Conservation (phyloP, 2,797 vertebrate species). For the Myotis pilosus region DNA sequence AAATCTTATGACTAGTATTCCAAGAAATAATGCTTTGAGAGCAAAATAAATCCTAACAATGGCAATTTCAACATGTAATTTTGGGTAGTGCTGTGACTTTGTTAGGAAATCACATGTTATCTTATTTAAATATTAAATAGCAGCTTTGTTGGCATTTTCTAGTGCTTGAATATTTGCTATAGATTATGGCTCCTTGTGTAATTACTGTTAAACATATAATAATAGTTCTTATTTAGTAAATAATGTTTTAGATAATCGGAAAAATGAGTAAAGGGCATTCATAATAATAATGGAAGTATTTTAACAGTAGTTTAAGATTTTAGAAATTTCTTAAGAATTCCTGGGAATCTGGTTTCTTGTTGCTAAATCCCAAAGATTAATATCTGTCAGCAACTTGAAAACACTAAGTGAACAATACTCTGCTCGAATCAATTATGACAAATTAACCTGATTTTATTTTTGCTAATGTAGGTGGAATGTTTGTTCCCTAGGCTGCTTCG, state of each 20-base stretch:
- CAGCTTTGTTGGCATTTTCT: not conserved
- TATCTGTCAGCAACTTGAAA: constrained; percentile 14
- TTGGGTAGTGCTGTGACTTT: not conserved
- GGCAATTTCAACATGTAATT: not conserved
- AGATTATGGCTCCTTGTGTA: not conserved
- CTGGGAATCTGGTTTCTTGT: not conserved
- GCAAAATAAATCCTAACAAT: not conserved
- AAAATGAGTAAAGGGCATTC: not conserved
- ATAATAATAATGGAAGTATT: constrained; percentile 4
- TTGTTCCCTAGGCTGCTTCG: not conserved
- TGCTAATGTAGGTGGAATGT: not conserved
- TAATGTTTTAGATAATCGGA: not conserved
- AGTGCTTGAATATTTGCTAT: not conserved
- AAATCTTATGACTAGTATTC: not conserved
- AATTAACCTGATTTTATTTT: constrained; percentile 45
- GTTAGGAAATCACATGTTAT: not conserved
- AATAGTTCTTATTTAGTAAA: not conserved
- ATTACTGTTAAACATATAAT: not conserved
- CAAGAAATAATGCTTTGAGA: not conserved
- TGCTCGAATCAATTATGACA: not conserved
- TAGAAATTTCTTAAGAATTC: constrained; percentile 36
- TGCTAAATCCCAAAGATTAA: not conserved
- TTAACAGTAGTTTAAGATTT: constrained; percentile 36
- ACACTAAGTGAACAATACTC: not conserved
- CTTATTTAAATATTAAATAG: not conserved